A percentile compares a stretch with the other conserved stretches of the same genome.
Conservation (phyloP, 2,888 invertebrate species). For the Iselma pallidipennis region DNA sequence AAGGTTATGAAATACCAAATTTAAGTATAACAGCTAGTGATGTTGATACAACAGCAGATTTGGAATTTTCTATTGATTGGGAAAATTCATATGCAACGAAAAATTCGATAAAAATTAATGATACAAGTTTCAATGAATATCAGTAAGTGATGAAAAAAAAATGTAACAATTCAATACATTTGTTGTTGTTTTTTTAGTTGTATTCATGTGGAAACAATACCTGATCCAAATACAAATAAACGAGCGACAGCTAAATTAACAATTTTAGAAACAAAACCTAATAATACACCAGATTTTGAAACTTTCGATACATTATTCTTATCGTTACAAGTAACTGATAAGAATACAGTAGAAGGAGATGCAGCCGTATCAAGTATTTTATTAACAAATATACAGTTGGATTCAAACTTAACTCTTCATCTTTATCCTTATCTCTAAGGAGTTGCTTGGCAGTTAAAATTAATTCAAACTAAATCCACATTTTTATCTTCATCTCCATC, state of each 20-base stretch:
- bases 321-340: conserved; percentile 34
- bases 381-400: no score
- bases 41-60: conserved; percentile 62
- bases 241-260: conserved; percentile 17
- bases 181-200: conserved; percentile 38
- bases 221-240: conserved; percentile 1
- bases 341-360: conserved; percentile 50
- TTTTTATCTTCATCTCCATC: no score
- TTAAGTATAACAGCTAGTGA: conserved; percentile 60
- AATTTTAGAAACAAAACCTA: conserved; percentile 7
- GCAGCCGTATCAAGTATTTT: conserved; percentile 59
- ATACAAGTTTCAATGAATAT: conserved; percentile 45
- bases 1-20: conserved; percentile 52
- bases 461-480: no score
- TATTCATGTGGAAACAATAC: conserved; percentile 39
- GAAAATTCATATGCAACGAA: conserved; percentile 61
- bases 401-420: no score
- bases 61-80: conserved; percentile 66
- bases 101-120: conserved; percentile 57
- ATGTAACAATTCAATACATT: neutral
- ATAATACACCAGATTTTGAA: conserved; percentile 41
- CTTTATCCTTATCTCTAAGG: no score
- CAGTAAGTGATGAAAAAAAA: conserved; percentile 7
- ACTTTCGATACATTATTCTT: conserved; percentile 40
- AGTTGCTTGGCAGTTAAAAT: no score